Evolutionary conservation across 2,888 invertebrate species (phyloP), one percentile per base, ranked within the genome.

Genomic region (Lordiphosa andalusiaca): DNA sequence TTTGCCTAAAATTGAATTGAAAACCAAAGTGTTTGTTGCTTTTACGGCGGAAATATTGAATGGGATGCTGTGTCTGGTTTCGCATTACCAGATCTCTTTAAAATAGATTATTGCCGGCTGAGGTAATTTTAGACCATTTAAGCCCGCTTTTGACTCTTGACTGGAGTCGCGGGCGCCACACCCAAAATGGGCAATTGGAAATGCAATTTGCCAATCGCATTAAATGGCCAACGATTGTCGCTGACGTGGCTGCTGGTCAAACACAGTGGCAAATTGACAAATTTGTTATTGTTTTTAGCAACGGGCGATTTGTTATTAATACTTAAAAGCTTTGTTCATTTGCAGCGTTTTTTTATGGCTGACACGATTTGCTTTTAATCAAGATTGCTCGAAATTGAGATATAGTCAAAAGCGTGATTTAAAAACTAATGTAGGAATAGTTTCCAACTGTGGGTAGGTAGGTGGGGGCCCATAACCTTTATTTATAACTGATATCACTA

Each of bases 1-100:
- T 61, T 62, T 35, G 19, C 66, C 47, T 33, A 38, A 66, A 52
- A 56, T 63, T 57, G 66, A 66, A 63, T 63, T 63, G 63, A 63
- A 63, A 56, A 35, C 19, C 19, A 19, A 19, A 19, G 19, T 10
- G 13, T 35, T 10, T 12, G 9, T 23, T 5, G 2, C 3, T 19
- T 57, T 59, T 48, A 41, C 48, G 62, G 65, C 58, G 84, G 67
- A 84, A 78, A 77, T 84, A 78, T 84, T 78, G 84, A 77, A 84
- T 77, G 77, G 84, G 78, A 68, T 73, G 73, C 70, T 76, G 82
- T 64, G 77, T 82, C 82, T 84, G 84, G 77, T 67, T 77, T 77
- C 73, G n/a, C 84, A 77, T 77, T 77, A 84, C 62, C 12, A 7
- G 7, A 4, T 7, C 13, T 52, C 53, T 44, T n/a, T n/a, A n/a